Evolutionary conservation across 2,888 invertebrate species (phyloP), one percentile per base, ranked within the genome.

Genomic region (Lottia scabra): DNA sequence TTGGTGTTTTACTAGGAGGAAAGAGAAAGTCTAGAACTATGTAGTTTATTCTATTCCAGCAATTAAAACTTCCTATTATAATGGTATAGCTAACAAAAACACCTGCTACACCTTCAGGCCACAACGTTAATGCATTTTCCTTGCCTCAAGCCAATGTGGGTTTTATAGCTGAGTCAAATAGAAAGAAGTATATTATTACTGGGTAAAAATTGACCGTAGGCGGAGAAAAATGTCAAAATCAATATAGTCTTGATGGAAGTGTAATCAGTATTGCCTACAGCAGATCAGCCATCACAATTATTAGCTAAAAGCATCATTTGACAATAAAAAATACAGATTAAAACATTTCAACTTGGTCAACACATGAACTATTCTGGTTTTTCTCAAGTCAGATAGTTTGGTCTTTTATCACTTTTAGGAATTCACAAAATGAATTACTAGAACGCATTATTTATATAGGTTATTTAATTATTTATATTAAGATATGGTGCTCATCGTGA

Each of bases 231-330:
- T 70, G 66, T 70, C 63, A 67, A 68, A 74, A 74, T 74, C 75
- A 75, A 75, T 75, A 73, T 66, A 45, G 62, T 65, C 67, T 71
- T 75, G 77, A 78, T 75, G 77, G 75, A 78, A 75, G 77, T 71
- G 72, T 78, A 75, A 78, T 78, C 77, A 62, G 70, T 63, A 44
- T 67, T 27, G 73, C 77, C 74, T 15, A 19, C 23, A 71, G 74
- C 72, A 45, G 23, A 16, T 23, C 30, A 56, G 66, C 65, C 65
- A 46, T 19, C 56, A 23, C 56, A 56, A 56, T 56, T 56, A 56
- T 19, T 56, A 56, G 56, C 56, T 56, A 23, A 12, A 56, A 23
- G 56, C 56, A 13, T 23, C 19, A 56, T 56, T 56, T 38, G 19
- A 56, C 56, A 56, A 56, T 56, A 56, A 56, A 56, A 56, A 56